Conservation (phyloP, 2,888 invertebrate genomes). For the Stenchaetothrips biformis region DNA sequence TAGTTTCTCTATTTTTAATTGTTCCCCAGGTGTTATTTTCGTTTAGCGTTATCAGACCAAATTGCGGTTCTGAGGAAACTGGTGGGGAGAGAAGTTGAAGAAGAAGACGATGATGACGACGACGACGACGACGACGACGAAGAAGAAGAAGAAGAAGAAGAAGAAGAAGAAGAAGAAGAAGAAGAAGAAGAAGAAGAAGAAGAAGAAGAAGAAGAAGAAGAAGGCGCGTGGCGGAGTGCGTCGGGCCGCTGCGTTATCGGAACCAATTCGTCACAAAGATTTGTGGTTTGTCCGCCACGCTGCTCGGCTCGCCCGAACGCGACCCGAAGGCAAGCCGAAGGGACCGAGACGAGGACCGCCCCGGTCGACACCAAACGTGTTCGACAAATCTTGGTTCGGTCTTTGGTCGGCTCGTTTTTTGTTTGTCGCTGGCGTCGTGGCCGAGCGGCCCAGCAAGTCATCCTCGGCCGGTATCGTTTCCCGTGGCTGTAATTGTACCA, state of each 20-base stretch:
- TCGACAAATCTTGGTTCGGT: slow-evolving; percentile 10
- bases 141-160: no score
- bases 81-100: not conserved
- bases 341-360: not conserved
- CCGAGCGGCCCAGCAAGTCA: no score
- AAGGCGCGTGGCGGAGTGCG: not conserved
- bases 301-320: not conserved
- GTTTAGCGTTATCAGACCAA: no score
- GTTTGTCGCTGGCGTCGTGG: not conserved
- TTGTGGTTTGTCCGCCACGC: slow-evolving; percentile 3
- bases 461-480: no score
- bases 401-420: not conserved
- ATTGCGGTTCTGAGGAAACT: not conserved
- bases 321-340: not conserved
- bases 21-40: no score
- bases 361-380: not conserved
- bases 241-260: slow-evolving; percentile 3
- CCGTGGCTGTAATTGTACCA: no score
- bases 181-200: no score
- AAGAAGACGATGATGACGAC: not conserved
- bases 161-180: no score
- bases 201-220: not conserved
- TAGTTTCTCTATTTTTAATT: no score
- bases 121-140: no score
- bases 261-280: slow-evolving; percentile 6